Conservation (phyloP, 1,140 invertebrate species). For the Drepana arcuata region DNA sequence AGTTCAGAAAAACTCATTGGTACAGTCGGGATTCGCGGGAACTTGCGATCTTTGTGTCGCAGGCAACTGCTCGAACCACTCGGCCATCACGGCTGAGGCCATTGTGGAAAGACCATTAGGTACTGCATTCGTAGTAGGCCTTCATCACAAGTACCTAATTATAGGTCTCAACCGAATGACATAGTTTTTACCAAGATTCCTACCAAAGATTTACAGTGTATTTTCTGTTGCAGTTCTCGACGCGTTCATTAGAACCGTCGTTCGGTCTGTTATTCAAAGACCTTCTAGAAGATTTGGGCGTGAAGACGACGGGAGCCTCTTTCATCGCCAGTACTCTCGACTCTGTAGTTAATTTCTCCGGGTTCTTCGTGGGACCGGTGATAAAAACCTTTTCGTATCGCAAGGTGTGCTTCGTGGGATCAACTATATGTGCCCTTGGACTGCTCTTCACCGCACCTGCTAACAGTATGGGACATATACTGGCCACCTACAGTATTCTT, state of each 20-base stretch:
- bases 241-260: constrained; percentile 82
- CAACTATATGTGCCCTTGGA: constrained; percentile 75
- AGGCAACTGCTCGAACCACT: too few relatives aligned
- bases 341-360: constrained; percentile 83
- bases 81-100: too few relatives aligned
- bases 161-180: too few relatives aligned
- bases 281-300: constrained; percentile 75
- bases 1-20: too few relatives aligned
- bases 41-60: too few relatives aligned
- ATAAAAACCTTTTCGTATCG: constrained; percentile 81
- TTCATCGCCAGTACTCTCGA: constrained; percentile 82
- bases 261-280: constrained; percentile 84
- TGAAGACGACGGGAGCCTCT: constrained; percentile 80
- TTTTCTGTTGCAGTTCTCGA: constrained; percentile 76
- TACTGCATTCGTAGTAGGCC: too few relatives aligned
- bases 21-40: too few relatives aligned
- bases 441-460: constrained; percentile 79
- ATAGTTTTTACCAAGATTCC: too few relatives aligned
- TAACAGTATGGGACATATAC: constrained; percentile 79
- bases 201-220: too few relatives aligned
- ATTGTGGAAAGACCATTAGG: too few relatives aligned
- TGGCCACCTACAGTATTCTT: constrained; percentile 82
- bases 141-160: too few relatives aligned
- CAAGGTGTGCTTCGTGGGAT: constrained; percentile 80
- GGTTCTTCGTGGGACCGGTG: constrained; percentile 80